phyloP scores from a whole-genome alignment of 1,140 invertebrate species.

The Prorops nasuta region DNA sequence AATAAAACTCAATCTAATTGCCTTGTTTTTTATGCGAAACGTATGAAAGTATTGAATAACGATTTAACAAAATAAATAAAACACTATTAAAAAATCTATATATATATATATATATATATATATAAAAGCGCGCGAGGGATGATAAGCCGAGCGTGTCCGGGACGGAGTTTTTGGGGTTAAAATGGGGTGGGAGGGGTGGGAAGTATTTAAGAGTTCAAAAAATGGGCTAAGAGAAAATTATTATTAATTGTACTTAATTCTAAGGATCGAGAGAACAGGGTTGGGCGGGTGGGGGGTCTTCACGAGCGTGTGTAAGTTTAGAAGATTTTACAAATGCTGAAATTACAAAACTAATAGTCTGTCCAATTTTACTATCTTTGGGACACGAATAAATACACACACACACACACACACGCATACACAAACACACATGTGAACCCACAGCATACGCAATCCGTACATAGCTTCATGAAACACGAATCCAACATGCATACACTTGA shows the following conservation, averaged over 20 bases:
- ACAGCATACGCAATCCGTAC: neutral
- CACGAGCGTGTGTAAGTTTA: conserved; percentile 36
- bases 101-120: conserved; percentile 21
- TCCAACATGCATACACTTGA: neutral
- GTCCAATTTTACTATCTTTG: neutral
- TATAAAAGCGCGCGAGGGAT: conserved; percentile 18
- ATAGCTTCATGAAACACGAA: no score
- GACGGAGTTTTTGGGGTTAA: conserved; percentile 2
- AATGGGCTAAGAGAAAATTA: conserved; percentile 29
- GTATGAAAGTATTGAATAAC: conserved; percentile 49
- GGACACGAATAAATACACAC: neutral
- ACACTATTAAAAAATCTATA: conserved; percentile 35
- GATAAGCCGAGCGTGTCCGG: conserved; percentile 23
- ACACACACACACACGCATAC: neutral
- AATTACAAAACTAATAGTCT: no score
- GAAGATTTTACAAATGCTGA: conserved; percentile 42
- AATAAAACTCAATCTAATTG: conserved; percentile 52
- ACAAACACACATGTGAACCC: neutral
- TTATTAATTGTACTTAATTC: conserved; percentile 15
- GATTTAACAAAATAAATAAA: conserved; percentile 37
- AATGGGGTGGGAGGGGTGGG: conserved; percentile 18
- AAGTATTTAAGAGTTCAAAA: conserved; percentile 42
- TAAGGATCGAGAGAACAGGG: neutral
- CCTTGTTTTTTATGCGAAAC: conserved; percentile 56
- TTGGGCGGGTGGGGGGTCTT: neutral